phyloP scores from a whole-genome alignment of 2,888 invertebrate genomes.

The Trissonchulus sp. region DNA sequence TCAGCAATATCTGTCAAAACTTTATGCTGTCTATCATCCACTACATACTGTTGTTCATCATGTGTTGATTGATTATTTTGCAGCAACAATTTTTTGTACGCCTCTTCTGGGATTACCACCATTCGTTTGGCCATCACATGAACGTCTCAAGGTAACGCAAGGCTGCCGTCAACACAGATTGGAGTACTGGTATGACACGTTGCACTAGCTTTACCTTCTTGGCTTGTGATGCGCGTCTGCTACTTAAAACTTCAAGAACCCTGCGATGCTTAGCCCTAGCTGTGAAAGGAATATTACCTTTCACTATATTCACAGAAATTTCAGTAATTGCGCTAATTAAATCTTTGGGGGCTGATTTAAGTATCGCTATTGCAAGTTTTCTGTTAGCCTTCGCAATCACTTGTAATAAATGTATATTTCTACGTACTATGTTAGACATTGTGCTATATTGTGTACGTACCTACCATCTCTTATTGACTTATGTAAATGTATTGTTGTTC shows the following conservation, averaged over 20 bases:
- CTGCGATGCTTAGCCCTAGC: not conserved
- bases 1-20: not conserved
- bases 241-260: conserved; percentile 4
- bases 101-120: not conserved
- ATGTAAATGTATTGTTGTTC: conserved; percentile 11
- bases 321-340: conserved; percentile 14
- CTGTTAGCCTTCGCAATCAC: not conserved
- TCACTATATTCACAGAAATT: not conserved
- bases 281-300: not conserved
- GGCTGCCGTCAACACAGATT: not conserved
- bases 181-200: not conserved
- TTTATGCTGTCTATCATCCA: not conserved
- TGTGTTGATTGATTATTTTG: too few relatives aligned
- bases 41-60: not conserved
- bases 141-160: not conserved
- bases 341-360: conserved; percentile 12
- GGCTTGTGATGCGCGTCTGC: not conserved
- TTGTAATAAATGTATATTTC: not conserved
- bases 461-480: not conserved
- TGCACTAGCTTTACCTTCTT: conserved; percentile 7
- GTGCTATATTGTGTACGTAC: not conserved
- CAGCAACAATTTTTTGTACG: too few relatives aligned
- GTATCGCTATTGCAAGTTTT: not conserved
- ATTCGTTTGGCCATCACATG: not conserved
- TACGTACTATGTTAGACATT: not conserved